Base-by-base conservation (phyloP, 2,888 invertebrate genomes). In the Tiliacea citrago region DNA sequence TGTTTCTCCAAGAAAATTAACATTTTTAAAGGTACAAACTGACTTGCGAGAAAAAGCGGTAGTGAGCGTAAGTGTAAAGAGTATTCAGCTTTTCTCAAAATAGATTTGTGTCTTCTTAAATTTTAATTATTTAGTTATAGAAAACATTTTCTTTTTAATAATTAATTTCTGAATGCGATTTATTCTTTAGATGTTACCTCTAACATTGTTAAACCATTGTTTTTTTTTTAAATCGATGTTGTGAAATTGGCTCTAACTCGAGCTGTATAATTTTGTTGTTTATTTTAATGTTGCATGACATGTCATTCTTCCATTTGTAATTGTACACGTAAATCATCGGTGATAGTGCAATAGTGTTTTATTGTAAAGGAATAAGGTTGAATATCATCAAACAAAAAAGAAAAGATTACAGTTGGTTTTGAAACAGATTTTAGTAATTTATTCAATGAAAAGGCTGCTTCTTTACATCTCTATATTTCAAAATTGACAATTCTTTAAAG, bases 281-380 rank as follows among this genome's bases (percentile, higher is more conserved):
- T 45, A 67, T 72, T 74, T 71, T 61, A 87, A 90, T 92, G 92
- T 92, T 94, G 95, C 95, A 95, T 95, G 95, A 90, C 71, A 89
- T 94, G 91, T 91, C 79, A 84, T 92, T 47, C 55, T 68, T 77
- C 57, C 74, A 73, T 79, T 63, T 75, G 53, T 77, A 75, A 60
- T 67, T 76, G 57, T 80, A 57, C 66, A 61, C 57, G 8, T 76
- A 42, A 58, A 75, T 68, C 65, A 67, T 82, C 35, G 42, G 75
- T 84, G 79, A 74, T 79, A 60, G 66, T 84, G 82, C 78, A 86
- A 82, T 84, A 70, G 47, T 29, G 0, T 58, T 13, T 76, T 68
- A 58, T 39, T 4, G 1, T 1, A 62, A 68, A 6, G 13, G 7
- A 10, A 58, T 77, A 76, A 74, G 42, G 53, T 70, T n/a, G 47